A percentile compares a stretch with the other conserved stretches of the same genome.
These are phyloP conservation scores for Acyrthosiphon pisum DNA, from an alignment of 1,140 invertebrate species.

Conservation along the genomic window DNA sequence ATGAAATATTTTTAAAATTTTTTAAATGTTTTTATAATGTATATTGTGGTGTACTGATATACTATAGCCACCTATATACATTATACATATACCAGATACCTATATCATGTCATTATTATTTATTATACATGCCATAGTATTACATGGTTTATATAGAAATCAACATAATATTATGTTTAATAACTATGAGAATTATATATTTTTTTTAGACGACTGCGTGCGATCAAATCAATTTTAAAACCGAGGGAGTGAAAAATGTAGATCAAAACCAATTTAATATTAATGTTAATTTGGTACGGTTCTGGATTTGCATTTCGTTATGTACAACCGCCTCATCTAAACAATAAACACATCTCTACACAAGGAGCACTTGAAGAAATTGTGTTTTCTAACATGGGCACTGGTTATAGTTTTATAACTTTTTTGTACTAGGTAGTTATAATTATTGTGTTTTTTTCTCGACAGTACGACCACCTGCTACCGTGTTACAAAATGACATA, in stretches of 20 bases:
- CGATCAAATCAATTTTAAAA: constrained; percentile 33
- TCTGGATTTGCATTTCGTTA: constrained; percentile 45
- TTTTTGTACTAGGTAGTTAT: neutral
- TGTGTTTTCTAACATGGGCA: constrained; percentile 8
- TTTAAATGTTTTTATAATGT: neutral
- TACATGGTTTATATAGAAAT: neutral
- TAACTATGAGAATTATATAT: neutral
- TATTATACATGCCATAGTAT: too few relatives aligned
- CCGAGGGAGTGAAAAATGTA: neutral
- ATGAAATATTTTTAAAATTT: neutral
- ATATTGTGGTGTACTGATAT: neutral
- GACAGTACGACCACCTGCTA: neutral
- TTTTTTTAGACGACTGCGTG: constrained; percentile 18
- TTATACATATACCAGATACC: too few relatives aligned
- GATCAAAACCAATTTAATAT: constrained; percentile 35
- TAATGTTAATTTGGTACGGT: constrained; percentile 48
- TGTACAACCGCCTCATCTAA: neutral
- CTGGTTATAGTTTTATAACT: neutral
- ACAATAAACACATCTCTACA: neutral
- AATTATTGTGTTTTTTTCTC: neutral
- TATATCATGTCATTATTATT: too few relatives aligned
- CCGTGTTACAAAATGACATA: constrained; percentile 29
- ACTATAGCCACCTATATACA: too few relatives aligned
- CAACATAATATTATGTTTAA: neutral
- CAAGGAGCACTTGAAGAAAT: constrained; percentile 24